These are phyloP conservation scores for Eilema depressum DNA, from an alignment of 2,888 invertebrate genomes.

Conservation along the genomic window DNA sequence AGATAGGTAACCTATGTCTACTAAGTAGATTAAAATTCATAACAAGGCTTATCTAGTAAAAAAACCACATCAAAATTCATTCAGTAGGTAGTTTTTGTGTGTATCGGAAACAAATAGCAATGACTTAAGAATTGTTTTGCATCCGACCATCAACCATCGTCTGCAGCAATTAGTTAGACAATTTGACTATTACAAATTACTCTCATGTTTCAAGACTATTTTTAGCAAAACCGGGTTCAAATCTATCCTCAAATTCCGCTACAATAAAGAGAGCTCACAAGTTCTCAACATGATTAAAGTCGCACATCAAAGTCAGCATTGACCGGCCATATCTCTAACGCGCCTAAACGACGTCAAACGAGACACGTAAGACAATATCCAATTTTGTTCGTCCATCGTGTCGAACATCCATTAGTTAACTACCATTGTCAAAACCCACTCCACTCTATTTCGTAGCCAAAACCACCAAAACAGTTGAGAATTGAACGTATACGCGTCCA, in stretches of 20 bases:
- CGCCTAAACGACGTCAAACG: constrained; percentile 59
- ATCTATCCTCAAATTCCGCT: not conserved
- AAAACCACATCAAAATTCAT: no score
- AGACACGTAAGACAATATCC: constrained; percentile 70
- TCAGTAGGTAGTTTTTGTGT: no score
- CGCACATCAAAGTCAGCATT: constrained; percentile 52
- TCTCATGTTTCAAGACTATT: not conserved
- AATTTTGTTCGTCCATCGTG: constrained; percentile 70
- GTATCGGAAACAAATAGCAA: no score
- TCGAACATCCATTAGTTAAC: constrained; percentile 81
- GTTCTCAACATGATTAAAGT: constrained; percentile 46
- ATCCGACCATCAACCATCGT: no score
- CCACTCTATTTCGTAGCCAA: constrained; percentile 72
- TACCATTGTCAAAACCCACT: constrained; percentile 84
- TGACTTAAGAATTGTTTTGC: no score
- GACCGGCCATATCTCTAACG: constrained; percentile 56
- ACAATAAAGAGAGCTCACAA: constrained; percentile 28
- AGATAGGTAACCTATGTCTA: no score
- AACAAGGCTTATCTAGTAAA: no score
- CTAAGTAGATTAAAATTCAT: no score
- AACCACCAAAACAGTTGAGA: constrained; percentile 80
- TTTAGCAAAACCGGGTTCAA: not conserved
- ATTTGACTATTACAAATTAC: no score
- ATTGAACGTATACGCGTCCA: constrained; percentile 71
- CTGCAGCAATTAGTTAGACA: no score